Evolutionary conservation across 2,797 vertebrate species (phyloP), one percentile per base, ranked within the genome.

Genomic region (Amblyopsis hoosieri): DNA sequence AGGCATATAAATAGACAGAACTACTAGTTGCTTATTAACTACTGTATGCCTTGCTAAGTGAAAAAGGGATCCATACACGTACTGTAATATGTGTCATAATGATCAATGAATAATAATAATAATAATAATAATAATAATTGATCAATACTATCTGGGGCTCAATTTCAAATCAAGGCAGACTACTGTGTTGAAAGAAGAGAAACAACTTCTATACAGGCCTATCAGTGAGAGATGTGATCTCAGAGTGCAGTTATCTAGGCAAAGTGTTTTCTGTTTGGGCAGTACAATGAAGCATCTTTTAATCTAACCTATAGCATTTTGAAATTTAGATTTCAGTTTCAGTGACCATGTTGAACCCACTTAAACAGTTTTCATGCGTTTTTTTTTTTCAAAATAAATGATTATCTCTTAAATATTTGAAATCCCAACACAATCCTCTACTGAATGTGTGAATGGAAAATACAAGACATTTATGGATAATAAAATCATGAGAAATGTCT

Each of bases 401-500:
- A 47, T 65, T 77, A 82, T 64, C 63, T 85, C 72, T 85, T 74
- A 80, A 77, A 78, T 83, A 80, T 60, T 72, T 66, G 68, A 59
- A 56, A 77, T 68, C 77, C 62, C 67, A 8, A 23, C 58, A 37
- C 57, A 76, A 61, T 64, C 66, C 68, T 81, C 70, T 56, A 62
- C 64, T 60, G 61, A 63, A 80, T 59, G 66, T 66, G 70, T 62
- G 31, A 62, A 57, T 33, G 75, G 63, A 45, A 62, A 82, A 80
- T 62, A 45, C 48, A 58, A 58, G 46, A 65, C 80, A 77, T 63
- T 72, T 72, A 4, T 1, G 62, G 63, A 53, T 62, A 74, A 80
- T 90, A 84, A 89, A 87, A 88, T 87, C 81, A 85, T 73, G 46
- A 50, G 68, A 62, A 80, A 81, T 57, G 78, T 57, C 66, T 83